Conservation (phyloP, 2,113 vertebrate species). For the Montifringilla adamsi region DNA sequence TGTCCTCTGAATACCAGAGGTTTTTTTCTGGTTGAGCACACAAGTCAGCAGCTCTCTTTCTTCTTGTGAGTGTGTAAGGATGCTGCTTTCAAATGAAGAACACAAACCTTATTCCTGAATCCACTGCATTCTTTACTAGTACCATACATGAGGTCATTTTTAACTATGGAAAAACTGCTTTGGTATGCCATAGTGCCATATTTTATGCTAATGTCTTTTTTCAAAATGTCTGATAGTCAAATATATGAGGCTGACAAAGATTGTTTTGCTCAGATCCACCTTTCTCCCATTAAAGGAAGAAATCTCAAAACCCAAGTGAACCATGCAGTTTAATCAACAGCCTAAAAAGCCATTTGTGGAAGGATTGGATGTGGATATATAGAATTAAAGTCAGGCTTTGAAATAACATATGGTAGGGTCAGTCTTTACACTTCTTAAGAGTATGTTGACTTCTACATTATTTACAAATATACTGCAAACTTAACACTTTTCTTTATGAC, state of each 20-base stretch:
- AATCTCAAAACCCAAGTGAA: neutral
- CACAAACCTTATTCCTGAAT: neutral
- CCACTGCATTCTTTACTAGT: rapidly evolving
- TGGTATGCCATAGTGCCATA: neutral
- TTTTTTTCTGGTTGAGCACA: neutral
- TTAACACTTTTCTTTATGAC: neutral
- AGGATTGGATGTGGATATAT: neutral
- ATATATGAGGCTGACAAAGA: neutral
- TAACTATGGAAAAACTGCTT: neutral
- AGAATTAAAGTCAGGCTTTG: neutral
- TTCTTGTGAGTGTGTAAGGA: rapidly evolving
- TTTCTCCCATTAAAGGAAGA: neutral
- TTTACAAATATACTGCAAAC: neutral
- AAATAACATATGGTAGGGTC: neutral
- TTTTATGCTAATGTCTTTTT: neutral
- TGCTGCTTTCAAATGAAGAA: neutral
- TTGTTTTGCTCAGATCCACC: neutral
- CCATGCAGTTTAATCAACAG: neutral
- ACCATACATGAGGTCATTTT: neutral
- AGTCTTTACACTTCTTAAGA: neutral
- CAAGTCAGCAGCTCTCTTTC: neutral
- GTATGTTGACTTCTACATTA: neutral
- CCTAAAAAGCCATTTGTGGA: neutral
- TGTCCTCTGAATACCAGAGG: neutral
- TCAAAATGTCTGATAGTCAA: neutral